phyloP scores from a whole-genome alignment of 2,113 vertebrate species.

The Myotis lucifugus region DNA sequence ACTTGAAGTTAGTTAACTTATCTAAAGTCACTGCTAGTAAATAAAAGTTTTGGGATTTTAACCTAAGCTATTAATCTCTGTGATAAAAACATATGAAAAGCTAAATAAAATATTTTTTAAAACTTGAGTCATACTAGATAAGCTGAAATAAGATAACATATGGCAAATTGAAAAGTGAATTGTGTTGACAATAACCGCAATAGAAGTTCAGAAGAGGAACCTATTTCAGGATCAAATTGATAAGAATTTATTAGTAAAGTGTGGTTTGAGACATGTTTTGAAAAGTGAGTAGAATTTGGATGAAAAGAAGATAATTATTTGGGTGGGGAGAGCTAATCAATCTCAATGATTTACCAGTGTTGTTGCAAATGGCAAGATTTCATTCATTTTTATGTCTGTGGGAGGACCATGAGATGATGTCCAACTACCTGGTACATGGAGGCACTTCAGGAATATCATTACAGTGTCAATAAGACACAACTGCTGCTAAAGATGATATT shows the following conservation, averaged over 20 bases:
- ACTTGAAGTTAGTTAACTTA: not conserved
- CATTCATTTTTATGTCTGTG: not conserved
- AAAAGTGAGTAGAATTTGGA: not conserved
- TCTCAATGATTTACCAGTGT: not conserved
- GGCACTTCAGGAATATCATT: not conserved
- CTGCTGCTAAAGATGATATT: not conserved
- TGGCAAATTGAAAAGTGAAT: not conserved
- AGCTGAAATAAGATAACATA: not conserved
- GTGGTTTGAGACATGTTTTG: not conserved
- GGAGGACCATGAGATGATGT: not conserved
- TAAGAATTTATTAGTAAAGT: conserved; percentile 19
- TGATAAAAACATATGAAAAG: not conserved
- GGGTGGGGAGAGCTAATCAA: not conserved
- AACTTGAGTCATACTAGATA: not conserved
- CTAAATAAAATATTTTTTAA: not conserved
- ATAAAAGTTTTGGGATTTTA: not conserved
- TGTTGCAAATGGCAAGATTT: not conserved
- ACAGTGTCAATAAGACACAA: not conserved
- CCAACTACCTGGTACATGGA: not conserved
- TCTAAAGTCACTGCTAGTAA: not conserved
- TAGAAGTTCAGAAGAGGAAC: not conserved
- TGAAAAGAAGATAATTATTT: not conserved
- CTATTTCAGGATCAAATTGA: not conserved
- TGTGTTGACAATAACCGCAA: not conserved
- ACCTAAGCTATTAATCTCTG: not conserved